Base-by-base conservation (phyloP, 2,888 invertebrate genomes). In the Drosophila peninsularis region DNA sequence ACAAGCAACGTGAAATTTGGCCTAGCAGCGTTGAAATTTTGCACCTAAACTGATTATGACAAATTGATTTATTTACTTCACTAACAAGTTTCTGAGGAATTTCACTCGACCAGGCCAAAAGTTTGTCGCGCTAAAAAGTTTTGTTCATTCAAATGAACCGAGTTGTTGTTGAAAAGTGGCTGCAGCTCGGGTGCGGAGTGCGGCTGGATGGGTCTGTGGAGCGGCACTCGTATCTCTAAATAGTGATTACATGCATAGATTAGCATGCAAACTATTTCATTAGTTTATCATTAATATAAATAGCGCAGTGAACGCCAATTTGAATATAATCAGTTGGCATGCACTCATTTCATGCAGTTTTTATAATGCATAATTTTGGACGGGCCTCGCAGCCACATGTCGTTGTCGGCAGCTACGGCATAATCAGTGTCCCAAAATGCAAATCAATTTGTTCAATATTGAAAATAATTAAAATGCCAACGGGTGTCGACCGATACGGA, bases 61-160 rank as follows among this genome's bases (percentile, higher is more conserved):
- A 90, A 89, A 89, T 89, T 89, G 89, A 90, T 89, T 89, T 90
- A 90, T 89, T 90, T 89, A 90, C 87, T 87, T 88, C 78, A 79
- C 90, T 83, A 90, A 89, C 89, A 90, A 89, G 82, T 90, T 90
- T 78, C 78, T 72, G 76, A 85, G 76, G 76, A 89, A 86, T 84
- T 85, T 74, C 73, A 37, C 58, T 68, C 72, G 82, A 66, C 65
- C 78, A 71, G 62, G 73, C 72, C 53, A 75, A 84, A 85, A 84
- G 71, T 77, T 85, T 84, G 80, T 71, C 84, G 71, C 84, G 71
- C 71, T 81, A 62, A 71, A 85, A 82, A 71, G 71, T 89, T 84
- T 73, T 56, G 77, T 54, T 62, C 87, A 80, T 80, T 78, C 78
- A 88, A 83, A 88, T 82, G 74, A 74, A 70, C 63, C 62, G 72